phyloP scores from a whole-genome alignment of 2,113 vertebrate species.

The Poicephalus gulielmi region DNA sequence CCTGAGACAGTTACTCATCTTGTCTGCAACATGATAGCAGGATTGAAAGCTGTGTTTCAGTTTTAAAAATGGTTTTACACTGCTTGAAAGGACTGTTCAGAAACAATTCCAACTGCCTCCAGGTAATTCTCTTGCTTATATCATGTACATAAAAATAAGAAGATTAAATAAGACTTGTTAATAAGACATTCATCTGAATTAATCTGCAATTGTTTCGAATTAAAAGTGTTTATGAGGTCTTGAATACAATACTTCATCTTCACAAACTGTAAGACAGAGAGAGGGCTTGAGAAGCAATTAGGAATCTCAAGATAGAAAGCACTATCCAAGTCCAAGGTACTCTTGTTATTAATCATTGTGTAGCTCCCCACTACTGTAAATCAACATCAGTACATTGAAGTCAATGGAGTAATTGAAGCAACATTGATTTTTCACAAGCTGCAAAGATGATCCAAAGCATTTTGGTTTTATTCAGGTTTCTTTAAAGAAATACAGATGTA shows the following conservation, averaged over 20 bases:
- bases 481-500: neutral
- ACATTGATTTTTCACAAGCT: slow-evolving; percentile 52
- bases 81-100: neutral
- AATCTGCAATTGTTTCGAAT: neutral
- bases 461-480: neutral
- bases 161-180: neutral
- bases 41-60: neutral
- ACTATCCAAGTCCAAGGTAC: neutral
- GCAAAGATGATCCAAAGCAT: neutral
- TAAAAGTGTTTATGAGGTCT: neutral
- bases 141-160: neutral
- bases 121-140: neutral
- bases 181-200: neutral
- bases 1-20: neutral
- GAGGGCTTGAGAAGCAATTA: slow-evolving; percentile 30
- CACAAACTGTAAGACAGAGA: neutral
- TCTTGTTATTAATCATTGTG: slow-evolving; percentile 27
- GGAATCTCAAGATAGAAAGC: slow-evolving; percentile 15
- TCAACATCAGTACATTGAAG: slow-evolving; percentile 13
- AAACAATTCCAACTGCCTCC: neutral
- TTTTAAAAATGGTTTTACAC: neutral
- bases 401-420: slow-evolving; percentile 20
- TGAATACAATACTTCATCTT: neutral
- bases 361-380: slow-evolving; percentile 13
- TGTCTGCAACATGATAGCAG: neutral